These are phyloP conservation scores for Kryptolebias ocellatus DNA, from an alignment of 2,797 vertebrate genomes.

Conservation along the genomic window DNA sequence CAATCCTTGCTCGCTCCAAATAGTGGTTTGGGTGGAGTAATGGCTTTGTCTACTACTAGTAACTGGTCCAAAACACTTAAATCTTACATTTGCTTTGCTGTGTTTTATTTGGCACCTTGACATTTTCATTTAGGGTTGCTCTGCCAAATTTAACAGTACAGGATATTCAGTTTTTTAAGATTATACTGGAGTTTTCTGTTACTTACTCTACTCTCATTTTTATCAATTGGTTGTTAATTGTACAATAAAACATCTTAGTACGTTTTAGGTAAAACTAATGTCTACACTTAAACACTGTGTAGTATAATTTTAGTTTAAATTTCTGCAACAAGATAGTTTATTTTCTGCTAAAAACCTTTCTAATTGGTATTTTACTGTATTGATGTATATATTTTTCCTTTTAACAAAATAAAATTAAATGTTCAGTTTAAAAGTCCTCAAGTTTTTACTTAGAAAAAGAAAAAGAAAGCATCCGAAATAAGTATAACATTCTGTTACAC, in stretches of 20 bases:
- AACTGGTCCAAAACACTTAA: constrained; percentile 61
- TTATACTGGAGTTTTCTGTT: background rate
- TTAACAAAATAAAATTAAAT: too few relatives aligned
- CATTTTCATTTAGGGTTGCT: constrained; percentile 1
- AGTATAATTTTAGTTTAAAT: background rate
- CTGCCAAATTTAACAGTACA: background rate
- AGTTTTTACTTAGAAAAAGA: background rate
- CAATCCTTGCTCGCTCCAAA: constrained; percentile 73
- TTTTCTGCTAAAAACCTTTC: too few relatives aligned
- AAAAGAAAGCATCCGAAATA: background rate
- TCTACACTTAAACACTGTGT: background rate
- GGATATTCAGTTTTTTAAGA: background rate
- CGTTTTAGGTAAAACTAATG: background rate
- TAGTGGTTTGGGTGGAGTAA: constrained; percentile 42
- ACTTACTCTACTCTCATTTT: background rate
- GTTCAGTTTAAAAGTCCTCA: background rate
- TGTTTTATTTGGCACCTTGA: background rate
- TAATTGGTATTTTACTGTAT: too few relatives aligned
- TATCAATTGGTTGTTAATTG: background rate
- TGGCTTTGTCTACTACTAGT: constrained; percentile 49
- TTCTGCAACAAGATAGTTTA: background rate
- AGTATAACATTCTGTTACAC: background rate
- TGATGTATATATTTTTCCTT: too few relatives aligned
- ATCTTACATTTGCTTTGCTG: constrained; percentile 26
- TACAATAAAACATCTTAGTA: background rate